phyloP scores from a whole-genome alignment of 2,797 vertebrate genomes.

The Hafferia zeledoni region DNA sequence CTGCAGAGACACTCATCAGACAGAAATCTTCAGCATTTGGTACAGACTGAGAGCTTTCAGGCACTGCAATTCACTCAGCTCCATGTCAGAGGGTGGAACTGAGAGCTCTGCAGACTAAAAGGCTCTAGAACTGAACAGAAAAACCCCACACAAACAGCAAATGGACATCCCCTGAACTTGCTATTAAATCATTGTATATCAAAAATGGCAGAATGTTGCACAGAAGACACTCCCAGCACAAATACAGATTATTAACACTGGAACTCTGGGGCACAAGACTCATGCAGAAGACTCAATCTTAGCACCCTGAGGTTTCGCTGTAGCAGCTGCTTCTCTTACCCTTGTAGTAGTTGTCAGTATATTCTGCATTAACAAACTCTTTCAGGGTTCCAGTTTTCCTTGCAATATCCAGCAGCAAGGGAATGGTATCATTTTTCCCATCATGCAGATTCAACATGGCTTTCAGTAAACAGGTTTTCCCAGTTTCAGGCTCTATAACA shows the following conservation, averaged over 20 bases:
- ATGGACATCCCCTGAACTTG: neutral
- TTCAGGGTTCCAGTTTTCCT: slow-evolving; percentile 84
- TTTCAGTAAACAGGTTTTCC: slow-evolving; percentile 91
- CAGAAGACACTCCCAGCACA: neutral
- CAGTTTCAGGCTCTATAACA: slow-evolving; percentile 84
- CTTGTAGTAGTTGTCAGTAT: slow-evolving; percentile 87
- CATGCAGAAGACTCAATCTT: neutral
- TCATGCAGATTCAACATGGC: slow-evolving; percentile 90
- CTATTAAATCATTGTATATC: neutral
- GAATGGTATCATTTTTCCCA: slow-evolving; percentile 86
- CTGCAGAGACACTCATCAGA: slow-evolving; percentile 71
- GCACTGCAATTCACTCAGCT: neutral
- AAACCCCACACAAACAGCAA: neutral
- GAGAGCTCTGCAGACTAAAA: neutral
- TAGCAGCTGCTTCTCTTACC: slow-evolving; percentile 73
- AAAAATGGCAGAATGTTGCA: neutral
- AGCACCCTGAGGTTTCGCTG: neutral
- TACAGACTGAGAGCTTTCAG: neutral
- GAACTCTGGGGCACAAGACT: neutral
- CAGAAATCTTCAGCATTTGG: neutral
- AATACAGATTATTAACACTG: neutral
- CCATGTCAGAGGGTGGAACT: neutral
- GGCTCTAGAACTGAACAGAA: neutral
- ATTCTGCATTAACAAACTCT: slow-evolving; percentile 87
- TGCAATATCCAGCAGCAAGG: slow-evolving; percentile 85